These are phyloP conservation scores for Tinea semifulvella DNA, from an alignment of 2,888 invertebrate species.

Conservation along the genomic window DNA sequence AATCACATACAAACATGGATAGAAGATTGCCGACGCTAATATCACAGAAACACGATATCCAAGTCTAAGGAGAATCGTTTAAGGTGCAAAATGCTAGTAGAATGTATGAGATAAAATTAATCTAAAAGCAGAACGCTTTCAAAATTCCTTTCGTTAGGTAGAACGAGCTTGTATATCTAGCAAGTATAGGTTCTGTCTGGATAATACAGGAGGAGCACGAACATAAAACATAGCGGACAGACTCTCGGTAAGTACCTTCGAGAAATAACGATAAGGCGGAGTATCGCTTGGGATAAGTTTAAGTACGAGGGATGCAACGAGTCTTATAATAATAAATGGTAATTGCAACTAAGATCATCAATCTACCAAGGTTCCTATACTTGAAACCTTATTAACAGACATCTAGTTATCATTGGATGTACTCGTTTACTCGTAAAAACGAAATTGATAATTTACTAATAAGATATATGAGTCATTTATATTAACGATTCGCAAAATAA, in stretches of 20 bases:
- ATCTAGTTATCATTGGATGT: too few species aligned
- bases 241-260: not conserved
- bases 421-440: not conserved
- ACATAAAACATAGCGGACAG: not conserved
- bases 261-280: not conserved
- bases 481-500: not conserved
- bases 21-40: constrained; percentile 5
- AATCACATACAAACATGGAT: constrained; percentile 26
- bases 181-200: constrained; percentile 6
- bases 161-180: constrained; percentile 9
- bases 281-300: not conserved
- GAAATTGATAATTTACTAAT: not conserved
- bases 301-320: not conserved
- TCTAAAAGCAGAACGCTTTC: constrained; percentile 10
- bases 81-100: constrained; percentile 1
- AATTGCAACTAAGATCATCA: not conserved
- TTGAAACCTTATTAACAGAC: not conserved
- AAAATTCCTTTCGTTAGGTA: constrained; percentile 11
- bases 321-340: not conserved
- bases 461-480: not conserved
- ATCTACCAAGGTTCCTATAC: not conserved
- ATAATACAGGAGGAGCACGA: constrained; percentile 4
- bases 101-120: constrained; percentile 4
- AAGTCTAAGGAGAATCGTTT: not conserved
- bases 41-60: not conserved